phyloP scores from a whole-genome alignment of 2,888 invertebrate species.

The Scaptomyza cyrtandrae region DNA sequence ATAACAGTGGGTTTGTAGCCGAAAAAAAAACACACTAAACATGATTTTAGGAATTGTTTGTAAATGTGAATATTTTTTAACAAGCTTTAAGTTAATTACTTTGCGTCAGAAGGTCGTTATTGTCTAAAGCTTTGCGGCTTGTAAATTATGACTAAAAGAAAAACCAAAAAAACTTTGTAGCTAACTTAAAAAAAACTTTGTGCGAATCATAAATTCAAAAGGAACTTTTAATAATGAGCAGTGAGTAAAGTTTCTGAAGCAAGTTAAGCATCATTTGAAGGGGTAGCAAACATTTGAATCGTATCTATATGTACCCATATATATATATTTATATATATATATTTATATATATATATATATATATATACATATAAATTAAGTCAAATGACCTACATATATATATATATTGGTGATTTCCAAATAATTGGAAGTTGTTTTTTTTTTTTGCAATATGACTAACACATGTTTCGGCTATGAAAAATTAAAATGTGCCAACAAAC shows the following conservation, averaged over 20 bases:
- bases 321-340: neutral
- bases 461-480: neutral
- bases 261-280: neutral
- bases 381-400: too few species aligned
- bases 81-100: constrained; percentile 57
- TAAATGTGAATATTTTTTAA: constrained; percentile 41
- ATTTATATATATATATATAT: neutral
- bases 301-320: neutral
- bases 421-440: neutral
- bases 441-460: neutral
- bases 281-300: neutral
- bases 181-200: neutral
- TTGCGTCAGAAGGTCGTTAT: constrained; percentile 39
- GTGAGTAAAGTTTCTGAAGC: constrained; percentile 1
- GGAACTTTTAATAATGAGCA: constrained; percentile 9
- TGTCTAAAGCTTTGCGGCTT: constrained; percentile 27
- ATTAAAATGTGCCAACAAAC: neutral
- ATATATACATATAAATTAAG: neutral
- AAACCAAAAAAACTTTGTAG: neutral
- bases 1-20: constrained; percentile 19
- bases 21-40: constrained; percentile 16
- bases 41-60: constrained; percentile 40
- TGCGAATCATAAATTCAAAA: constrained; percentile 19
- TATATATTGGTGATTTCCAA: constrained; percentile 1
- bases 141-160: constrained; percentile 10